Base-by-base conservation (phyloP, 2,113 vertebrate genomes). In the Erythrocercus mccallii region DNA sequence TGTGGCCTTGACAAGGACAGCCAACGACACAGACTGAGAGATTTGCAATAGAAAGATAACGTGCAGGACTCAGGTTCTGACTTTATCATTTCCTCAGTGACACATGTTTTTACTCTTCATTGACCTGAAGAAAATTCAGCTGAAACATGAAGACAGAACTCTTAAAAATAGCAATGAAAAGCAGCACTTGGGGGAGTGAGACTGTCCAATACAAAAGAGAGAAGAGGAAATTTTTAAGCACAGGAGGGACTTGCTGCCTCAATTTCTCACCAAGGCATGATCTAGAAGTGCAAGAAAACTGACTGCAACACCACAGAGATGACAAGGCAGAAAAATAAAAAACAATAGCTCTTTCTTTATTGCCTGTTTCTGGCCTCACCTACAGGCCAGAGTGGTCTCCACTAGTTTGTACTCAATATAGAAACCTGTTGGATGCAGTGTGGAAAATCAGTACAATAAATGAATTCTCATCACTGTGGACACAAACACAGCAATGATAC, bases 381-480 rank as follows among this genome's bases (percentile, higher is more conserved):
- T 56, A 23, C 16, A 76, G 62, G 7, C 12, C 79, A 16, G 24
- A 47, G 44, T 11, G 6, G 33, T 68, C 35, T 50, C 31, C 11
- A 56, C 31, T 2, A 57, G 15, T 18, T 11, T 25, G 5, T 11
- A 37, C 9, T 48, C 64, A 48, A 1, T 13, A n/a, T 0, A 12
- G 14, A 10, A 79, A 85, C 11, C 40, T 60, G 13, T 6, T 40
- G 48, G 21, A 54, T 47, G 31, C 64, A 11, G 24, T 1, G 21
- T 48, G 35, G 33, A 81, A 86, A 78, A 71, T 28, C 38, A 73
- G 30, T 56, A 48, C 24, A 7, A 10, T 27, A 66, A 24, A 7
- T 38, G 37, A 37, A 68, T 40, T 51, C 28, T 24, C 11, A 28
- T 6, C 7, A 10, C 7, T 21, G 31, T 0, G 31, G 48, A 71